A percentile compares a stretch with the other conserved stretches of the same genome.
phyloP scores from a whole-genome alignment of 2,113 vertebrate genomes.

The Peromyscus leucopus region DNA sequence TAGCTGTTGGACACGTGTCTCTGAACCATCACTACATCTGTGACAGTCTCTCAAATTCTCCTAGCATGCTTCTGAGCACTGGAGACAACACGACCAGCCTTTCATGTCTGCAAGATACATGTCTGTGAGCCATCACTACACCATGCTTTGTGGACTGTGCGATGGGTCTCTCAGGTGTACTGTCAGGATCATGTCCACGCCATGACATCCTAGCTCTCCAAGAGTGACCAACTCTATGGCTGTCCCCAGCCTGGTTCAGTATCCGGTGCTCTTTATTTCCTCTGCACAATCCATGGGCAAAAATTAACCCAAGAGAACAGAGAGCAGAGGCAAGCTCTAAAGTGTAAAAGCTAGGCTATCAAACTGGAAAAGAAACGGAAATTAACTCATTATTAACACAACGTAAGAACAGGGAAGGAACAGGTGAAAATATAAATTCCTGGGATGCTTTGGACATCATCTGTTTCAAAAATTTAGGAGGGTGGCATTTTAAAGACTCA shows the following conservation, averaged over 20 bases:
- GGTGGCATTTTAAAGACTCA: conserved; percentile 66
- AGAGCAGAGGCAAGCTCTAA: not conserved
- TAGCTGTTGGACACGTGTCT: not conserved
- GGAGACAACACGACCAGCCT: not conserved
- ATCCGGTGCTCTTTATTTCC: accelerated
- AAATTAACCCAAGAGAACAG: not conserved
- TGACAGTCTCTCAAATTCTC: not conserved
- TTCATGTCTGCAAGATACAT: not conserved
- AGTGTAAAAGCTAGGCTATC: not conserved
- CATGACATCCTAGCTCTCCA: not conserved
- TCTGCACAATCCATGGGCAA: not conserved
- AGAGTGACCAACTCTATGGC: not conserved
- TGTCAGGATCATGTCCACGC: not conserved
- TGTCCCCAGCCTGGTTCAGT: not conserved
- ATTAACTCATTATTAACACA: conserved; percentile 64
- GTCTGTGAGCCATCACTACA: not conserved
- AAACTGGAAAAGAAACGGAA: conserved; percentile 49
- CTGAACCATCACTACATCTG: not conserved
- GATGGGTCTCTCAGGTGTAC: not conserved
- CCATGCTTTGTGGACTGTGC: not conserved
- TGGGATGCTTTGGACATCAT: conserved; percentile 26
- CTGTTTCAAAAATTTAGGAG: not conserved
- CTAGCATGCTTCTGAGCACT: not conserved
- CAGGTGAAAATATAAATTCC: conserved; percentile 51
- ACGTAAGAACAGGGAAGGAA: not conserved